These are phyloP conservation scores for Marcusenius ussheri DNA, from an alignment of 2,113 vertebrate species.

Conservation along the genomic window DNA sequence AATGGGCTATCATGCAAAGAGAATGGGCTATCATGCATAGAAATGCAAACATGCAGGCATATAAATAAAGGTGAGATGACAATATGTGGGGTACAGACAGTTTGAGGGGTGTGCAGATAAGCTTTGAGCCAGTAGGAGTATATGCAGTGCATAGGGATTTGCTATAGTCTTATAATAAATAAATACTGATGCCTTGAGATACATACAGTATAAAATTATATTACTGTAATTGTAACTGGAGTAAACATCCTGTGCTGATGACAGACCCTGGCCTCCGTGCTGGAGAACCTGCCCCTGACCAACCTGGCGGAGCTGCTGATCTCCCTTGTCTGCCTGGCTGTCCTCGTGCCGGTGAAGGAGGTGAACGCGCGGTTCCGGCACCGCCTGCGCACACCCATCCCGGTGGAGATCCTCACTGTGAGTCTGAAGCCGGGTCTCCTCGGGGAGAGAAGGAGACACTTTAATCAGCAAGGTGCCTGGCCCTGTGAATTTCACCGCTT, in stretches of 20 bases:
- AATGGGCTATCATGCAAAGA: neutral
- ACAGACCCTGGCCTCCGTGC: constrained; percentile 75
- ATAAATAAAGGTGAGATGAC: neutral
- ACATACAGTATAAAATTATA: neutral
- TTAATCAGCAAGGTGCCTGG: neutral
- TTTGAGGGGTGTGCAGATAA: neutral
- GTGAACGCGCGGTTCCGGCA: constrained; percentile 73
- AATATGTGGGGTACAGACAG: neutral
- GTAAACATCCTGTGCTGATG: constrained; percentile 13
- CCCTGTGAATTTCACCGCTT: neutral
- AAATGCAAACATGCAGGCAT: neutral
- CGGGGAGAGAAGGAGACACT: neutral
- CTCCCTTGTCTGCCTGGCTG: constrained; percentile 70
- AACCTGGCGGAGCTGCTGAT: constrained; percentile 74
- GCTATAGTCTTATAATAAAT: neutral
- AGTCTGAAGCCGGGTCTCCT: constrained; percentile 28
- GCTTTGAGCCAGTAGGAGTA: neutral
- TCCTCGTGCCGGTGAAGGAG: constrained; percentile 79
- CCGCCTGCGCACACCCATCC: constrained; percentile 73
- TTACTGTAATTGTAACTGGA: neutral
- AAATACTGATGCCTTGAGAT: neutral
- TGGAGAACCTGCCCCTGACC: constrained; percentile 68
- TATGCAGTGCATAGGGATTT: neutral
- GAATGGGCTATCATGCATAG: neutral
- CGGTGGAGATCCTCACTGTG: constrained; percentile 80